These are phyloP conservation scores for Microtus ochrogaster DNA, from an alignment of 2,113 vertebrate genomes.

Conservation along the genomic window DNA sequence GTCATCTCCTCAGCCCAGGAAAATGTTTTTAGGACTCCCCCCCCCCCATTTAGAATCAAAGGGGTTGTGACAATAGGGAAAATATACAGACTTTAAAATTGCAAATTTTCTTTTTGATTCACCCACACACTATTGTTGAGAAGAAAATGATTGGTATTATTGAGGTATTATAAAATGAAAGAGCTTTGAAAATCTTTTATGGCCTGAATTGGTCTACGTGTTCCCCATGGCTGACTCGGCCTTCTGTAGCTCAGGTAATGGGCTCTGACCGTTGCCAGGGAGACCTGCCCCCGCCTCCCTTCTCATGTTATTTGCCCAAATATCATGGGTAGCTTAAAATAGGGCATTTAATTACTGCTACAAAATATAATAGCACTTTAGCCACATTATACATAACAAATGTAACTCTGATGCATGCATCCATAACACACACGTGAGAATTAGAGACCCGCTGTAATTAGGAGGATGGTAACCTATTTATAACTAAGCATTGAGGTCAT, in stretches of 20 bases:
- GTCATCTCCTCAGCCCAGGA: neutral
- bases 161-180: neutral
- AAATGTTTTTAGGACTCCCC: neutral
- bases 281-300: neutral
- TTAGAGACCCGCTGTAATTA: neutral
- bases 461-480: neutral
- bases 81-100: neutral
- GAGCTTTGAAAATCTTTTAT: neutral
- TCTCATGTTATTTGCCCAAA: neutral
- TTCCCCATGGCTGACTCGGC: rapidly evolving
- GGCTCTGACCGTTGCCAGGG: neutral
- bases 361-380: conserved; percentile 8
- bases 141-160: neutral
- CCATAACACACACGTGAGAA: neutral
- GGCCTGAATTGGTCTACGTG: neutral
- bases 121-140: neutral
- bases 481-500: neutral
- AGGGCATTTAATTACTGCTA: neutral
- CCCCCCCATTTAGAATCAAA: neutral
- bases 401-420: neutral
- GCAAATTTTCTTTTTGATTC: neutral
- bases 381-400: neutral
- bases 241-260: neutral
- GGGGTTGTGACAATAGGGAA: neutral
- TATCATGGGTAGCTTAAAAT: neutral